These are phyloP conservation scores for Proisotoma minuta DNA, from an alignment of 2,888 invertebrate species.

Conservation along the genomic window DNA sequence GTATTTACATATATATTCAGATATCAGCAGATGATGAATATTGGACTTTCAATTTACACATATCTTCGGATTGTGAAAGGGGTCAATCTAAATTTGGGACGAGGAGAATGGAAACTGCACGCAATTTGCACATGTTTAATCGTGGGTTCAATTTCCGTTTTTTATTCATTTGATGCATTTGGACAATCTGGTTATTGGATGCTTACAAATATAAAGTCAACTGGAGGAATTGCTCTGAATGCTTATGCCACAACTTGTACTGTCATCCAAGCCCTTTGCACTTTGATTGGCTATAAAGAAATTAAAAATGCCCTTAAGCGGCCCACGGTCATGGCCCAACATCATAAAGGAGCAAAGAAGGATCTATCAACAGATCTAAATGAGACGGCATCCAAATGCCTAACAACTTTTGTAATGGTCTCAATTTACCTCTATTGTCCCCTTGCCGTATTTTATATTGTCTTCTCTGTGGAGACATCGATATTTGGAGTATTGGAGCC, in stretches of 20 bases:
- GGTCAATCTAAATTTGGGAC: constrained; percentile 13
- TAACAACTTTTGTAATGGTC: constrained; percentile 22
- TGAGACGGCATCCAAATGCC: constrained; percentile 14
- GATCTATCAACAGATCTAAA: neutral
- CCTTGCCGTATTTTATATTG: constrained; percentile 12
- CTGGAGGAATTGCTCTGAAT: neutral
- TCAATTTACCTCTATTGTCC: constrained; percentile 19
- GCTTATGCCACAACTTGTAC: neutral
- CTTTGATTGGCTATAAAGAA: neutral
- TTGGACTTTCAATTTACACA: constrained; percentile 17
- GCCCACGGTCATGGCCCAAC: neutral
- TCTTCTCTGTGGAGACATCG: neutral
- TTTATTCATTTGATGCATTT: constrained; percentile 18
- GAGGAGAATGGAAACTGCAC: constrained; percentile 25
- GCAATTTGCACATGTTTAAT: neutral
- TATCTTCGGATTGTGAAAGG: constrained; percentile 19
- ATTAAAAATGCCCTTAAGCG: neutral
- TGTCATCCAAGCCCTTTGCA: neutral
- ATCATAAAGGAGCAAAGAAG: neutral
- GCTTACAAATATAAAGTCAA: neutral
- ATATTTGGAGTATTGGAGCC: constrained; percentile 15
- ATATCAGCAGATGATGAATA: constrained; percentile 29
- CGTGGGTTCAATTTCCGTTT: neutral
- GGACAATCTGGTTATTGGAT: constrained; percentile 25
- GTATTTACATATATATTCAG: neutral